These are phyloP conservation scores for Sclerodermus sp. DNA, from an alignment of 2,888 invertebrate species.

Conservation along the genomic window DNA sequence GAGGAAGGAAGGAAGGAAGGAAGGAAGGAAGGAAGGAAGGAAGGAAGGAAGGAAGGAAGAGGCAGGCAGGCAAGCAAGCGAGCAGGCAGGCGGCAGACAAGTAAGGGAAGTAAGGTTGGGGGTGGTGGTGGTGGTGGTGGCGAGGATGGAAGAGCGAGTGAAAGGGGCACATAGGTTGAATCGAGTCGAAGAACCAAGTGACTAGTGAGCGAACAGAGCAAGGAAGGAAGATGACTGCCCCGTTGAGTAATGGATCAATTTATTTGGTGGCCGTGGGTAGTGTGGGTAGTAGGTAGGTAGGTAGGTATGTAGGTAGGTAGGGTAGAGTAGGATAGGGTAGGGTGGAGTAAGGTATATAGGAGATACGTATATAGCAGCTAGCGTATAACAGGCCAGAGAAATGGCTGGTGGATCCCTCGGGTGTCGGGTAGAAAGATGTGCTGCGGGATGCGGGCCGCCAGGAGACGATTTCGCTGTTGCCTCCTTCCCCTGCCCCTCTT, in stretches of 20 bases:
- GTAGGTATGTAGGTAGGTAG: constrained; percentile 35
- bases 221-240: constrained; percentile 51
- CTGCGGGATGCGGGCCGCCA: constrained; percentile 45
- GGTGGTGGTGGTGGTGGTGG: neutral
- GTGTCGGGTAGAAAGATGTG: constrained; percentile 52
- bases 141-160: constrained; percentile 10
- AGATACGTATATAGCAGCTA: too few relatives aligned
- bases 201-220: constrained; percentile 25
- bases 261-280: constrained; percentile 40
- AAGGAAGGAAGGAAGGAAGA: constrained; percentile 4
- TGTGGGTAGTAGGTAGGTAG: constrained; percentile 35
- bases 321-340: too few relatives aligned
- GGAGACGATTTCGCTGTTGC: constrained; percentile 39
- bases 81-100: too few relatives aligned
- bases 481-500: constrained; percentile 17
- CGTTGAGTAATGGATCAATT: constrained; percentile 56
- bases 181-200: neutral
- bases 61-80: too few relatives aligned
- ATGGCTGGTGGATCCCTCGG: constrained; percentile 45
- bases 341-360: too few relatives aligned
- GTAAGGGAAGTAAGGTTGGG: too few relatives aligned
- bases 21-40: neutral
- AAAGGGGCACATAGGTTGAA: constrained; percentile 10
- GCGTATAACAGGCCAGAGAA: constrained; percentile 43
- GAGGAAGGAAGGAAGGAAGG: constrained; percentile 1